A percentile compares a stretch with the other conserved stretches of the same genome.
phyloP scores from a whole-genome alignment of 2,888 invertebrate species.

The Ophioninae sp. region DNA sequence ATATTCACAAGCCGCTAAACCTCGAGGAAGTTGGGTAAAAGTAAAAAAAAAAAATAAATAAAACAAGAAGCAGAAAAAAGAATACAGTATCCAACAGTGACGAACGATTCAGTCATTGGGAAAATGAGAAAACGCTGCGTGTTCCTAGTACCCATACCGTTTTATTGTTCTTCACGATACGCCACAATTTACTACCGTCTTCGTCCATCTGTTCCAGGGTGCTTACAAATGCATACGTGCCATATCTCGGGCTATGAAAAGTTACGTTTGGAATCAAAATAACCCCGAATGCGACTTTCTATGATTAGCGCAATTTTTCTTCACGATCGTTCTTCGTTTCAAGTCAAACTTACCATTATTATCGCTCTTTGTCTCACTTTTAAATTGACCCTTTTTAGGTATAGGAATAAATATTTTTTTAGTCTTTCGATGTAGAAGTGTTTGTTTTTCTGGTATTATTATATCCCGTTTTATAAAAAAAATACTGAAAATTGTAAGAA shows the following conservation, averaged over 20 bases:
- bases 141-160: background rate
- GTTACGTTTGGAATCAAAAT: no score
- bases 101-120: conserved; percentile 38
- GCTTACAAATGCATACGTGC: conserved; percentile 6
- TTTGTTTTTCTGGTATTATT: no score
- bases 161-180: background rate
- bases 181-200: background rate
- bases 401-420: no score
- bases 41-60: conserved; percentile 19
- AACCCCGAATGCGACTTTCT: no score
- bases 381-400: no score
- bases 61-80: conserved; percentile 25
- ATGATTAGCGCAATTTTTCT: no score
- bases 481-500: no score
- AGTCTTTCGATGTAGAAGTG: no score
- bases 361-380: no score
- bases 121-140: conserved; percentile 18
- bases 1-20: conserved; percentile 7
- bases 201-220: background rate
- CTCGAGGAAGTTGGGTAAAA: background rate
- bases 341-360: no score
- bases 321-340: no score
- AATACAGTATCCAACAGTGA: conserved; percentile 46
- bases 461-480: no score
- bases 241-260: background rate